Evolutionary conservation across 1,140 invertebrate species (phyloP).

Genomic region (Caligus rogercresseyi): DNA sequence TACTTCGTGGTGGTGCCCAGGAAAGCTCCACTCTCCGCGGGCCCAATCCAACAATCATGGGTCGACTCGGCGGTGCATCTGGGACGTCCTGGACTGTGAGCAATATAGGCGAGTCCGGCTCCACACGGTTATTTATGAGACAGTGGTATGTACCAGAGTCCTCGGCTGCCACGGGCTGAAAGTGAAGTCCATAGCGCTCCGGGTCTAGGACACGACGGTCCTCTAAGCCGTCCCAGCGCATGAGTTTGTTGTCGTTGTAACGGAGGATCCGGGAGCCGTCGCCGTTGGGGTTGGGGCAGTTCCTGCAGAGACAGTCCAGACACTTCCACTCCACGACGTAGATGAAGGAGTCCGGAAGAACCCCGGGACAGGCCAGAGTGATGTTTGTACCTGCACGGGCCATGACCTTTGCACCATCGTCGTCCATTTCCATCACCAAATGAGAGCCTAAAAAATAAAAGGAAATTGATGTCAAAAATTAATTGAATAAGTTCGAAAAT

Average conservation of each 20-base stretch:
- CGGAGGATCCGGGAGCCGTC: slow-evolving; percentile 1
- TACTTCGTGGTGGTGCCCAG: slow-evolving; percentile 8
- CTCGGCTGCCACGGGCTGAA: background rate
- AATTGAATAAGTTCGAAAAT: background rate
- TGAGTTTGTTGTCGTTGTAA: slow-evolving; percentile 15
- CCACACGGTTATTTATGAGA: slow-evolving; percentile 11
- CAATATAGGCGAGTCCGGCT: slow-evolving; percentile 9
- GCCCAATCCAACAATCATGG: slow-evolving; percentile 11
- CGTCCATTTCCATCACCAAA: background rate
- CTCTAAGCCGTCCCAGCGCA: slow-evolving; percentile 6
- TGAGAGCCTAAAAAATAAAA: background rate
- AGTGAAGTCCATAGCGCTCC: slow-evolving; percentile 1
- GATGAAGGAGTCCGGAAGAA: slow-evolving; percentile 2
- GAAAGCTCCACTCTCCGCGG: slow-evolving; percentile 5
- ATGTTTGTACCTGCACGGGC: slow-evolving; percentile 11
- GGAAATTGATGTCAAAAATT: background rate
- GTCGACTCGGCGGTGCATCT: slow-evolving; percentile 16
- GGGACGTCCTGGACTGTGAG: slow-evolving; percentile 18
- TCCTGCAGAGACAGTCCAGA: slow-evolving; percentile 3
- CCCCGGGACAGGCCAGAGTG: slow-evolving; percentile 13
- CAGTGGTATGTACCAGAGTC: slow-evolving; percentile 17
- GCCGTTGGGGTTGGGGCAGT: slow-evolving; percentile 13
- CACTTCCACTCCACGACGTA: slow-evolving; percentile 18
- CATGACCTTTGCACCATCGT: background rate
- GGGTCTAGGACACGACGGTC: background rate